A percentile compares a stretch with the other conserved stretches of the same genome.
phyloP scores from a whole-genome alignment of 2,888 invertebrate species.

The Leptopilina syphax region DNA sequence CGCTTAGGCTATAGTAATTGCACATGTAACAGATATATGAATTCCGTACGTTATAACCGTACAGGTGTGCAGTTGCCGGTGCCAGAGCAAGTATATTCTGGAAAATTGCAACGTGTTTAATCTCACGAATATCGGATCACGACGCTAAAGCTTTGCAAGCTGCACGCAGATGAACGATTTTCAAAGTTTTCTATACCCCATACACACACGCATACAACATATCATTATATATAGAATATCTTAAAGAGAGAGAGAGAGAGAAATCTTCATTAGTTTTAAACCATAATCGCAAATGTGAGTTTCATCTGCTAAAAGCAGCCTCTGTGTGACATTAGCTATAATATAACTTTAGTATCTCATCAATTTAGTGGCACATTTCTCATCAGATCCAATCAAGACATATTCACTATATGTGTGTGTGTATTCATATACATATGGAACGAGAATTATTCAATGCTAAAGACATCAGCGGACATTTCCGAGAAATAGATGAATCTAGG shows the following conservation, averaged over 20 bases:
- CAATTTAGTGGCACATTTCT: slow-evolving; percentile 47
- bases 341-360: slow-evolving; percentile 38
- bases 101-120: slow-evolving; percentile 30
- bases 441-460: neutral
- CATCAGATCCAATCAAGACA: slow-evolving; percentile 36
- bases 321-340: slow-evolving; percentile 44
- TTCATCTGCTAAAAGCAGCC: slow-evolving; percentile 49
- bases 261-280: slow-evolving; percentile 44
- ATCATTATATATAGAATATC: too few relatives aligned
- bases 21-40: slow-evolving; percentile 9
- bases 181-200: slow-evolving; percentile 42
- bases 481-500: neutral
- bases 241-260: neutral
- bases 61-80: neutral
- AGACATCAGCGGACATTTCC: neutral
- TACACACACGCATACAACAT: slow-evolving; percentile 1
- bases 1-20: slow-evolving; percentile 28
- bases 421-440: neutral
- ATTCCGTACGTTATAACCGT: slow-evolving; percentile 3
- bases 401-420: neutral
- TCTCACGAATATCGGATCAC: slow-evolving; percentile 28
- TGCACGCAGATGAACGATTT: too few relatives aligned
- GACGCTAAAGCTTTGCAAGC: too few relatives aligned
- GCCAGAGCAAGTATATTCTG: neutral
- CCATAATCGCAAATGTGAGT: slow-evolving; percentile 46